Evolutionary conservation across 2,797 vertebrate genomes (phyloP), one percentile per base, ranked within the genome.

Genomic region (Eptatretus atami): DNA sequence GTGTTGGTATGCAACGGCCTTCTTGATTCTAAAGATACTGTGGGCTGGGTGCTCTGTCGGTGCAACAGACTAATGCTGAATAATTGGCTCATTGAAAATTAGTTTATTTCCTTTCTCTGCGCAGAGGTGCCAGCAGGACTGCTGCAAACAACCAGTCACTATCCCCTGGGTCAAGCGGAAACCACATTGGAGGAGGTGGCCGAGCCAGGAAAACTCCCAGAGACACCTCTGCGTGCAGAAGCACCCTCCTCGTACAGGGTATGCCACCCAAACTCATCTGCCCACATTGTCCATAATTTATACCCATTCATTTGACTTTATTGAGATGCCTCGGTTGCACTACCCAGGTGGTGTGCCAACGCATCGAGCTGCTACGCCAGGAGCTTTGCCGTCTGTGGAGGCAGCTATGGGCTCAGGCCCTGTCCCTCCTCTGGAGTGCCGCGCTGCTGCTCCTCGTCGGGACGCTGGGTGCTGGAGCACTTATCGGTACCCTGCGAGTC

Each of bases 141-240:
- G 2, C 70, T 81, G 64, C 82, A 94, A 68, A 90, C 86, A 67
- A 88, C 85, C 64, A 87, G 83, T 70, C 84, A 84, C 70, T 86
- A 84, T 68, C 79, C 81, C 9, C 68, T 79, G 63, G 75, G 73
- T 69, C 80, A 81, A 65, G 76, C 75, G 4, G 83, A 86, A 67
- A 92, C 86, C 64, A 90, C 87, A 1, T 72, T 82, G 67, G 84
- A 93, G 65, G 85, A 88, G 73, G 75, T 77, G 0, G 78, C 81
- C 1, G 74, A 83, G 61, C 84, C 84, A 8, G 88, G 86, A 52
- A 90, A 90, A 68, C 78, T 95, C 60, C 73, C 57, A 1, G 57
- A 61, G 57, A 61, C 57, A 3, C 79, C 82, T 9, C 78, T 83
- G 63, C 76, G 80, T 69, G 78, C 76, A 76, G 81, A 82, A 10